Conservation (phyloP, 2,888 invertebrate genomes). For the Andricus curvator region DNA sequence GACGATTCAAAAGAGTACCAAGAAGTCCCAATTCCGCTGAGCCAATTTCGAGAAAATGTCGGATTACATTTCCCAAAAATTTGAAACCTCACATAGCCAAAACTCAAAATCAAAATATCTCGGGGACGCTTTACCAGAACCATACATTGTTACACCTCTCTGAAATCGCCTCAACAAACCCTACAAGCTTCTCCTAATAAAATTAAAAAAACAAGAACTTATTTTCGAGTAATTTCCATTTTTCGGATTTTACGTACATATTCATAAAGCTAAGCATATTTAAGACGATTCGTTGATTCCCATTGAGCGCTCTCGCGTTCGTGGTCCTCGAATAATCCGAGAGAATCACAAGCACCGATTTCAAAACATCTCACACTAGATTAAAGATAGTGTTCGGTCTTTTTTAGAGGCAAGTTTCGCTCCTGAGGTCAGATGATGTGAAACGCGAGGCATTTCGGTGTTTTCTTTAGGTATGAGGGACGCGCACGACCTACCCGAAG, state of each 20-base stretch:
- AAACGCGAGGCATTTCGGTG: slow-evolving; percentile 43
- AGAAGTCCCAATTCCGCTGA: neutral
- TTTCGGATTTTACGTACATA: slow-evolving; percentile 9
- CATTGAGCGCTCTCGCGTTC: slow-evolving; percentile 20
- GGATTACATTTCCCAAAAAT: neutral
- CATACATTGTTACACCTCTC: neutral
- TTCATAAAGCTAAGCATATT: slow-evolving; percentile 21
- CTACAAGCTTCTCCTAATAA: neutral
- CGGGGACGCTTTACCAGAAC: neutral
- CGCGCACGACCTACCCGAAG: slow-evolving; percentile 48
- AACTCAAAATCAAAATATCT: slow-evolving; percentile 3
- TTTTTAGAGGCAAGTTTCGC: neutral
- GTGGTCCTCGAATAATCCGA: neutral
- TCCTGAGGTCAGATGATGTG: slow-evolving; percentile 40
- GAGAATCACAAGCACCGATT: slow-evolving; percentile 25
- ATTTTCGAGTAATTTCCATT: neutral
- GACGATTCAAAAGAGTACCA: neutral
- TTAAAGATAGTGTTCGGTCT: neutral
- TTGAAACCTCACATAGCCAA: neutral
- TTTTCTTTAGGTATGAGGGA: slow-evolving; percentile 53
- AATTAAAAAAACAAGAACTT: neutral
- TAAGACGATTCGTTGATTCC: slow-evolving; percentile 16
- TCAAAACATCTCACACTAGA: neutral
- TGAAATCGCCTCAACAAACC: neutral
- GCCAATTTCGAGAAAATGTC: neutral